These are phyloP conservation scores for Drosophila aldrichi DNA, from an alignment of 2,888 invertebrate genomes.

Conservation along the genomic window DNA sequence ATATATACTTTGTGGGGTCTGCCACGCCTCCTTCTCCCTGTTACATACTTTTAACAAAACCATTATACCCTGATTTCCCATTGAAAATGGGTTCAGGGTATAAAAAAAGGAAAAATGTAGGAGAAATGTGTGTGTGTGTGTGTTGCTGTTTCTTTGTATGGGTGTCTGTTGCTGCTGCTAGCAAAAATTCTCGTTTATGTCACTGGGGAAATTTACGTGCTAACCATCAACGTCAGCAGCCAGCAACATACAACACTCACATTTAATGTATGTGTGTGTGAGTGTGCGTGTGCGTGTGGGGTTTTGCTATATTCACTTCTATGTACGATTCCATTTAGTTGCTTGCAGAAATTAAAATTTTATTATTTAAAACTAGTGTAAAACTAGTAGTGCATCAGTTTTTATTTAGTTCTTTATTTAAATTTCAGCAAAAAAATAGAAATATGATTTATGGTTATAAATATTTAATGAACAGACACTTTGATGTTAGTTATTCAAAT, in stretches of 20 bases:
- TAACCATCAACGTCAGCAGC: slow-evolving; percentile 64
- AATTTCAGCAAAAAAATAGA: not conserved
- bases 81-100: no score
- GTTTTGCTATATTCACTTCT: slow-evolving; percentile 7
- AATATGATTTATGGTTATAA: not conserved
- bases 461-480: not conserved
- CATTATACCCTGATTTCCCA: no score
- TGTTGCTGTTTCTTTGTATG: not conserved
- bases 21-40: no score
- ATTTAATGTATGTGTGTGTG: not conserved
- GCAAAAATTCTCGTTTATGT: slow-evolving; percentile 60
- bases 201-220: slow-evolving; percentile 72
- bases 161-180: slow-evolving; percentile 4
- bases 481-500: no score
- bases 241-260: slow-evolving; percentile 29
- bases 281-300: not conserved
- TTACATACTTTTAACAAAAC: no score
- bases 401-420: not conserved
- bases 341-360: slow-evolving; percentile 37
- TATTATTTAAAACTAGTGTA: slow-evolving; percentile 38
- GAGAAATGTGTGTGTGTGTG: not conserved
- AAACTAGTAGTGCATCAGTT: slow-evolving; percentile 2
- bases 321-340: slow-evolving; percentile 26
- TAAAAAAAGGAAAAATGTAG: slow-evolving; percentile 1
- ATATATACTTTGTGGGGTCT: no score